Evolutionary conservation across 2,113 vertebrate species (phyloP), one percentile per base, ranked within the genome.

Genomic region (Mormoops blainvillei): DNA sequence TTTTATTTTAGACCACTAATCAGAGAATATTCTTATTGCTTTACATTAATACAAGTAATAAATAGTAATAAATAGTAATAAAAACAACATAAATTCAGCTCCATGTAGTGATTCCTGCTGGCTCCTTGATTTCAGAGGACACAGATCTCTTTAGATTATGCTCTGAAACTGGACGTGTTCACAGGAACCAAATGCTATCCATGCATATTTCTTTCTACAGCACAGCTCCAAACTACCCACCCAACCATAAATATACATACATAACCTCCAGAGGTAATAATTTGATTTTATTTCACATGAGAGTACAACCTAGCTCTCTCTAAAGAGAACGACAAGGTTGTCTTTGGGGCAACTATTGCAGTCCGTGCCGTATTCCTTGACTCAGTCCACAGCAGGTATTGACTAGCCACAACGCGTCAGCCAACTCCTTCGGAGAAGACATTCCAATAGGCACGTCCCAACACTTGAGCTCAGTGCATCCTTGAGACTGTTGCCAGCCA

Each of bases 1-100:
- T 93, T 81, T 70, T 54, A 11, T 61, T 91, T 91, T 58, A 91
- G 45, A 77, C 5, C 12, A 89, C 86, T 93, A 93, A 94, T 92
- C 50, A 91, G n/a, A 92, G 9, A 11, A 18, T 58, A 74, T 54
- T 85, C 80, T 84, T 82, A 84, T 6, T 76, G 61, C 14, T 94
- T 92, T 87, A 83, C 61, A 48, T 71, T 78, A 87, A 73, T 22
- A 87, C 33, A 61, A 77, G 33, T 16, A 74, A 41, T 74, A 54
- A n/a, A n/a, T n/a, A n/a, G n/a, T n/a, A n/a, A n/a, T n/a, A n/a
- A n/a, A 83, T 45, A 88, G 36, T 73, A 91, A 77, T 80, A 90
- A 50, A 94, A 76, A 41, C 36, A 92, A 84, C 28, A 38, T 65
- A 90, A 92, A 63, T 73, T 73, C 18, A 78, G 19, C 9, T 81